Conservation (phyloP, 2,888 invertebrate genomes). For the Subacronicta megacephala region DNA sequence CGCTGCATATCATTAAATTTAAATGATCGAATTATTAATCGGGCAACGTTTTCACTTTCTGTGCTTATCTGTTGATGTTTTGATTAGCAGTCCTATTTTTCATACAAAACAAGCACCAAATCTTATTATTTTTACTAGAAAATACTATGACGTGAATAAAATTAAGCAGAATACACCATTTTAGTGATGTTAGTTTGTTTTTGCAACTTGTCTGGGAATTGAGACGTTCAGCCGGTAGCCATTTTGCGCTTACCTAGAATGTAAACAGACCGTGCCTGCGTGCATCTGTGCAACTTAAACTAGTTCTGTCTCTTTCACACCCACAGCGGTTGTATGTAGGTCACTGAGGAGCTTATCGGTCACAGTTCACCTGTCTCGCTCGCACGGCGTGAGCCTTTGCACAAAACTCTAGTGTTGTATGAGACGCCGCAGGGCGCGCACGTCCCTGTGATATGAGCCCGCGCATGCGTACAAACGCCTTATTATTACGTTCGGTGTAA, state of each 20-base stretch:
- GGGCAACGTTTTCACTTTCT: constrained; percentile 28
- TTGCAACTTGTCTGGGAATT: constrained; percentile 49
- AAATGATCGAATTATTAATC: constrained; percentile 9
- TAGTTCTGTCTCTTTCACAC: constrained; percentile 45
- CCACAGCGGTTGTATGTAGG: constrained; percentile 49
- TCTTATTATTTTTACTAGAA: constrained; percentile 6
- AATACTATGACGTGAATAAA: constrained; percentile 10
- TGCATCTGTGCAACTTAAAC: constrained; percentile 54
- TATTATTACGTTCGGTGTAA: constrained; percentile 59
- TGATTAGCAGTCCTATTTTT: constrained; percentile 5
- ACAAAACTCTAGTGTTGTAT: constrained; percentile 57
- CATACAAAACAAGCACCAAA: neutral
- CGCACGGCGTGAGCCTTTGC: constrained; percentile 44
- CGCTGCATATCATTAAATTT: neutral
- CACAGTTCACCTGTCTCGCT: constrained; percentile 60
- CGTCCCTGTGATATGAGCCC: constrained; percentile 66
- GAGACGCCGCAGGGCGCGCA: constrained; percentile 67
- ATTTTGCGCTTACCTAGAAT: constrained; percentile 58
- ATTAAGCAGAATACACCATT: constrained; percentile 25
- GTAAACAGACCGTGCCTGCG: constrained; percentile 69
- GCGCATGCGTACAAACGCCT: constrained; percentile 74
- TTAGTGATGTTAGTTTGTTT: constrained; percentile 48
- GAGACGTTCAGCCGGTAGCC: constrained; percentile 57
- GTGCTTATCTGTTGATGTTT: neutral
- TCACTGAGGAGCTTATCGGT: constrained; percentile 59